A percentile compares a stretch with the other conserved stretches of the same genome.
Conservation (phyloP, 2,797 vertebrate species). For the Hydrophis major region DNA sequence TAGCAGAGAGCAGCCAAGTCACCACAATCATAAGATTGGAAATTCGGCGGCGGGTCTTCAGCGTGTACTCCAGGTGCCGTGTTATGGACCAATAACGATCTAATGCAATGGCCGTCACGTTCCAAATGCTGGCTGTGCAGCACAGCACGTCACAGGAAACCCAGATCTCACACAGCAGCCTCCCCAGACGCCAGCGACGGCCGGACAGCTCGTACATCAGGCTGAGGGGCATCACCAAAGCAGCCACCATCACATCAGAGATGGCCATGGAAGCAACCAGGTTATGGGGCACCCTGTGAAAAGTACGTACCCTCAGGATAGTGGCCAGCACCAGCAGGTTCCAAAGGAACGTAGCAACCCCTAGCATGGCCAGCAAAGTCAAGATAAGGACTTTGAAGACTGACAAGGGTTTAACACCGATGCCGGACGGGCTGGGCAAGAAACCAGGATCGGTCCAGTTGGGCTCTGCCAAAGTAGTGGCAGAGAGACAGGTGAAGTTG, state of each 20-base stretch:
- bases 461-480: slow-evolving; percentile 22
- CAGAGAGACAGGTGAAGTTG: slow-evolving; percentile 57
- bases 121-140: slow-evolving; percentile 99
- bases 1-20: slow-evolving; percentile 89
- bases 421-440: slow-evolving; percentile 60
- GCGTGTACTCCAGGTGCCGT: slow-evolving; percentile 90
- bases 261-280: slow-evolving; percentile 95
- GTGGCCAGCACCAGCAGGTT: slow-evolving; percentile 92
- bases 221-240: slow-evolving; percentile 94
- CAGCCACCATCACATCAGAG: slow-evolving; percentile 94
- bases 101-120: slow-evolving; percentile 91
- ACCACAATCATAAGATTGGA: slow-evolving; percentile 93
- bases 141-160: slow-evolving; percentile 93
- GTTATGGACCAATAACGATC: slow-evolving; percentile 99
- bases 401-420: slow-evolving; percentile 68
- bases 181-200: slow-evolving; percentile 87
- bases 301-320: slow-evolving; percentile 89
- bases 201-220: slow-evolving; percentile 88
- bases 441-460: slow-evolving; percentile 64
- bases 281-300: slow-evolving; percentile 96
- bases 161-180: slow-evolving; percentile 91
- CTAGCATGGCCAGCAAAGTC: slow-evolving; percentile 85
- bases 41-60: slow-evolving; percentile 84
- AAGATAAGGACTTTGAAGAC: slow-evolving; percentile 87
- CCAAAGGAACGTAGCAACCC: slow-evolving; percentile 91